Percentiles rank a stretch among this genome's conserved stretches.
Conservation (phyloP, 2,888 invertebrate species). For the Hipparchia sbordonii region DNA sequence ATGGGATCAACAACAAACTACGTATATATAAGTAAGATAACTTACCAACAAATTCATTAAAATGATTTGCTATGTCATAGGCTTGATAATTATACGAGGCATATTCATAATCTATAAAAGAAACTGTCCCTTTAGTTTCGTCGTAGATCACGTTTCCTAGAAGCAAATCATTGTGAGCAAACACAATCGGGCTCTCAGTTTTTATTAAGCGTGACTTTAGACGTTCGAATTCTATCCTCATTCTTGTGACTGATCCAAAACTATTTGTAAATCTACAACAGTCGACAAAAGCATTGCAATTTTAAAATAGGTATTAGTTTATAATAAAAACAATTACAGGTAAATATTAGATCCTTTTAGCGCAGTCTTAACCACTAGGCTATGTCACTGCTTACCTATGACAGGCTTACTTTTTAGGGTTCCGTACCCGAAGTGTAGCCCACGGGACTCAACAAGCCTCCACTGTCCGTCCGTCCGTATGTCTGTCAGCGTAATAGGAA, state of each 20-base stretch:
- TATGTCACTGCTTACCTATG: too few relatives aligned
- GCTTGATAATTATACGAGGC: constrained; percentile 96
- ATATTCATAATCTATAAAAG: constrained; percentile 99
- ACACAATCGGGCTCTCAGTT: constrained; percentile 91
- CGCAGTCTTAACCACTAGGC: too few relatives aligned
- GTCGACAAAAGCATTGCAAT: constrained; percentile 39
- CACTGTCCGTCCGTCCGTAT: too few relatives aligned
- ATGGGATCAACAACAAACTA: not conserved
- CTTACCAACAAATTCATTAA: constrained; percentile 97
- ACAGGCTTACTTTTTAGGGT: too few relatives aligned
- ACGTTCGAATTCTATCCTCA: constrained; percentile 87
- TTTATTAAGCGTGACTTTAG: constrained; percentile 85
- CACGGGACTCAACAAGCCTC: too few relatives aligned
- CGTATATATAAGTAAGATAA: constrained; percentile 33
- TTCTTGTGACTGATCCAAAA: constrained; percentile 85
- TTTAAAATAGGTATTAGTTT: not conserved
- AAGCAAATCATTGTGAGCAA: constrained; percentile 98
- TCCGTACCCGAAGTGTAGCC: too few relatives aligned
- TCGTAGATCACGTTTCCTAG: constrained; percentile 96
- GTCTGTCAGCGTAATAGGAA: too few relatives aligned
- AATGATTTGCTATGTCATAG: constrained; percentile 98
- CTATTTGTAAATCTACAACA: constrained; percentile 86
- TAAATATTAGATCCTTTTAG: too few relatives aligned
- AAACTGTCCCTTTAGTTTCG: constrained; percentile 85
- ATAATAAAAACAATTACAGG: too few relatives aligned